phyloP scores from a whole-genome alignment of 2,888 invertebrate genomes.

The Craniophora ligustri region DNA sequence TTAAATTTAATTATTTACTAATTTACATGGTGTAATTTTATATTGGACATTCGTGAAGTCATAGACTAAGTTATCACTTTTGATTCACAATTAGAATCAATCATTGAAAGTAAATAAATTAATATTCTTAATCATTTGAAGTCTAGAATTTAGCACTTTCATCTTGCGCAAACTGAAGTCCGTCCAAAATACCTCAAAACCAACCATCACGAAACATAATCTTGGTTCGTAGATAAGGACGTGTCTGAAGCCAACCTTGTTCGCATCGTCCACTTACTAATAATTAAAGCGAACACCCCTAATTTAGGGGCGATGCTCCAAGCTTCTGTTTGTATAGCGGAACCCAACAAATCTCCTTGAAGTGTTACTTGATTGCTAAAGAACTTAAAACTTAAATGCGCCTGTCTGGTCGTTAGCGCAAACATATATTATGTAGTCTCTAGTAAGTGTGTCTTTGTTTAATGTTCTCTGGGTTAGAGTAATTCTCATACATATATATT shows the following conservation, averaged over 20 bases:
- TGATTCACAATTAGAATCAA: too few species aligned
- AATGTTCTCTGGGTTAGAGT: constrained; percentile 33
- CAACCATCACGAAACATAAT: background rate
- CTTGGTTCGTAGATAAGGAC: constrained; percentile 25
- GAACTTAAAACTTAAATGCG: constrained; percentile 65
- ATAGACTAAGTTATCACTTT: too few species aligned
- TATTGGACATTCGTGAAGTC: too few species aligned
- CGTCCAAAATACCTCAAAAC: background rate
- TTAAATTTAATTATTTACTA: too few species aligned
- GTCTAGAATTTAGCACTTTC: too few species aligned
- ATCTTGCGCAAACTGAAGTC: too few species aligned
- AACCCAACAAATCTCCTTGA: constrained; percentile 54
- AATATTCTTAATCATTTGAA: too few species aligned
- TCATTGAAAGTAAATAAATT: too few species aligned
- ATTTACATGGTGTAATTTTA: too few species aligned
- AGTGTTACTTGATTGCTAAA: constrained; percentile 61
- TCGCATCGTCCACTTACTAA: constrained; percentile 20
- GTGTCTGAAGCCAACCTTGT: constrained; percentile 27
- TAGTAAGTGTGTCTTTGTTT: constrained; percentile 24
- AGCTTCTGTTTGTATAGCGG: constrained; percentile 42
- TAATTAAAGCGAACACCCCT: constrained; percentile 35
- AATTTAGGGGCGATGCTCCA: constrained; percentile 31
- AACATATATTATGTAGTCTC: constrained; percentile 53
- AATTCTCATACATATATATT: constrained; percentile 15
- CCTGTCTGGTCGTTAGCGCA: constrained; percentile 45